Percentiles rank a stretch among this genome's conserved stretches.
Conservation (phyloP, 2,113 vertebrate genomes). For the Suncus etruscus region DNA sequence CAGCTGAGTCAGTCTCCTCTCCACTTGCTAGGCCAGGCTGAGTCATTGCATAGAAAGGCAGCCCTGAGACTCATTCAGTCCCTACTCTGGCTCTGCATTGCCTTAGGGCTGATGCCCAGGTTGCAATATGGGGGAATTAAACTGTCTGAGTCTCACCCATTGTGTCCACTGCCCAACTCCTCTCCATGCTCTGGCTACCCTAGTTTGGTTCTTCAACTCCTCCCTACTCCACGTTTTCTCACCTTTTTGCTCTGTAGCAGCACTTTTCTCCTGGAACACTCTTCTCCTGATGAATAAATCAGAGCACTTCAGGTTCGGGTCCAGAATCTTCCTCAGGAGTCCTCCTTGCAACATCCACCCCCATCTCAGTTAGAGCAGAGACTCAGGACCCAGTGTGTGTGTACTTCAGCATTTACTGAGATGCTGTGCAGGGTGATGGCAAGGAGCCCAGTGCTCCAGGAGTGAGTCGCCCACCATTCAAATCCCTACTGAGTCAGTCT, state of each 20-base stretch:
- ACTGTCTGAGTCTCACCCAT: not conserved
- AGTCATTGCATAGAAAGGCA: slow-evolving; percentile 17
- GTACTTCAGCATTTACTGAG: not conserved
- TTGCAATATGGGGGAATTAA: not conserved
- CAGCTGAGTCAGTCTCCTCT: slow-evolving; percentile 74
- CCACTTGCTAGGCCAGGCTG: slow-evolving; percentile 55
- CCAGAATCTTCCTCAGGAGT: not conserved
- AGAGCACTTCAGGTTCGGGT: not conserved
- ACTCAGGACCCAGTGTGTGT: too few species aligned
- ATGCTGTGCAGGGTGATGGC: not conserved
- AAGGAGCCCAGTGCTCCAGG: not conserved
- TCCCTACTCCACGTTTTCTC: not conserved
- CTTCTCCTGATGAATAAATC: not conserved
- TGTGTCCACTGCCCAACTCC: not conserved
- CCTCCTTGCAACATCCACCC: not conserved
- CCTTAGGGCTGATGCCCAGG: not conserved
- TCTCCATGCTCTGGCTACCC: not conserved
- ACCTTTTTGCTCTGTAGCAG: not conserved
- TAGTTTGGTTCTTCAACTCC: not conserved
- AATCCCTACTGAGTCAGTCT: not conserved
- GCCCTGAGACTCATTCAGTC: not conserved
- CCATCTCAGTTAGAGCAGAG: not conserved
- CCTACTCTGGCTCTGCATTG: not conserved
- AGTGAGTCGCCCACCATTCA: not conserved
- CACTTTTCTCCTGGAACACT: not conserved